Evolutionary conservation across 2,113 vertebrate genomes (phyloP).

Genomic region (Rissa tridactyla): DNA sequence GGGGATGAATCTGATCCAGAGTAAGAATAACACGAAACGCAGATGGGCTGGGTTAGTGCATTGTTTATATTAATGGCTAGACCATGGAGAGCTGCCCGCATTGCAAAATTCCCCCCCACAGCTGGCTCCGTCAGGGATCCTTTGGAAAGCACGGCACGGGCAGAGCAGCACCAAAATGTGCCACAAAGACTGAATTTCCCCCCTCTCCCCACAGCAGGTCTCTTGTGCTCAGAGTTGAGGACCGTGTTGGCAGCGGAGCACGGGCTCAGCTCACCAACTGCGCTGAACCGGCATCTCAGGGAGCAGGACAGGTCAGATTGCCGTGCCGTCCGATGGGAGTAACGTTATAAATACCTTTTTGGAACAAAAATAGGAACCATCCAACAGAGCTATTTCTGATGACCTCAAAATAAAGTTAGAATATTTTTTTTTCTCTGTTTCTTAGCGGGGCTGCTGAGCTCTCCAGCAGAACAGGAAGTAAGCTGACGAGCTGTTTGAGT

Average conservation of each 20-base stretch:
- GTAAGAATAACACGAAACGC: not conserved
- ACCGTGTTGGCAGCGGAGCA: not conserved
- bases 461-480: slow-evolving; percentile 63
- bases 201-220: not conserved
- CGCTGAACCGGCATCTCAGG: not conserved
- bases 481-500: slow-evolving; percentile 47
- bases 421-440: not conserved
- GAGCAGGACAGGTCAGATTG: not conserved
- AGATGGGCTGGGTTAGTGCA: not conserved
- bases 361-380: slow-evolving; percentile 27
- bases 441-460: not conserved
- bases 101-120: slow-evolving; percentile 4
- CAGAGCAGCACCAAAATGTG: not conserved
- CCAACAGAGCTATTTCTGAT: slow-evolving; percentile 22
- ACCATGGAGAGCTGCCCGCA: not conserved
- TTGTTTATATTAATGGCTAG: not conserved
- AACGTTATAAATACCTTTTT: slow-evolving; percentile 28
- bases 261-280: not conserved
- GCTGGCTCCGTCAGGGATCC: not conserved
- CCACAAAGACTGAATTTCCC: not conserved
- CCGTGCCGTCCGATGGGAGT: not conserved
- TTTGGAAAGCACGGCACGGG: not conserved
- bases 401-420: not conserved
- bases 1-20: not conserved
- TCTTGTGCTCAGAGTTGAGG: not conserved